Base-by-base conservation (phyloP, 2,888 invertebrate genomes). In the Drosophila acutilabella region DNA sequence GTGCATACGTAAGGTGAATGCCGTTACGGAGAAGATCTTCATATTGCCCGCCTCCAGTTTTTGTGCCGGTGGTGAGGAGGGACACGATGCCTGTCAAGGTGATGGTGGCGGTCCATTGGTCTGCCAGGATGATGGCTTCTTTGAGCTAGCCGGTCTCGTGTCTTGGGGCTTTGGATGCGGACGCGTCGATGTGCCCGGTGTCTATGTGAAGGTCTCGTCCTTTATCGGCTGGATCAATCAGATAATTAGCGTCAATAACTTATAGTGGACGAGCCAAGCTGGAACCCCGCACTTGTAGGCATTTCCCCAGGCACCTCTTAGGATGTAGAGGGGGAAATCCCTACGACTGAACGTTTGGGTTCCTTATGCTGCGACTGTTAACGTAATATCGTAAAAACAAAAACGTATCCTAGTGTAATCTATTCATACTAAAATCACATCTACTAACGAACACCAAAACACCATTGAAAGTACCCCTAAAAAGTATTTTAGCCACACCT, bases 191-290 rank as follows among this genome's bases (percentile, higher is more conserved):
- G 98, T 98, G 59, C 98, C 98, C 33, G 98, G 98, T n/a, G 98
- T 98, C 71, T 98, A 98, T 92, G 98, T 98, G 30, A 97, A 98
- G 93, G 98, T 98, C 10, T 97, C 98, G 4, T 95, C 97, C 45
- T 98, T 98, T 93, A 97, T 98, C 86, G 97, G 98, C 76, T 98
- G 98, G 98, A 98, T 98, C 91, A 98, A 98, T 94, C 98, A 98
- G 94, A 98, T 98, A 85, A 98, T 98, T 91, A 97, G 97, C 91
- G 98, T 98, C 85, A 98, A 98, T 93, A 97, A 97, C 93, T 95
- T 96, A 93, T 96, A 95, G 91, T 91, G 60, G 53, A 50, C 56
- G 53, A 23, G 10, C 33, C 41, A 38, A 44, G 52, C 40, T 38
- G 60, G 76, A 81, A 83, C 69, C 83, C 83, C 64, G 67, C 80